These are phyloP conservation scores for Puffinus mauretanicus DNA, from an alignment of 2,113 vertebrate genomes.

Conservation along the genomic window DNA sequence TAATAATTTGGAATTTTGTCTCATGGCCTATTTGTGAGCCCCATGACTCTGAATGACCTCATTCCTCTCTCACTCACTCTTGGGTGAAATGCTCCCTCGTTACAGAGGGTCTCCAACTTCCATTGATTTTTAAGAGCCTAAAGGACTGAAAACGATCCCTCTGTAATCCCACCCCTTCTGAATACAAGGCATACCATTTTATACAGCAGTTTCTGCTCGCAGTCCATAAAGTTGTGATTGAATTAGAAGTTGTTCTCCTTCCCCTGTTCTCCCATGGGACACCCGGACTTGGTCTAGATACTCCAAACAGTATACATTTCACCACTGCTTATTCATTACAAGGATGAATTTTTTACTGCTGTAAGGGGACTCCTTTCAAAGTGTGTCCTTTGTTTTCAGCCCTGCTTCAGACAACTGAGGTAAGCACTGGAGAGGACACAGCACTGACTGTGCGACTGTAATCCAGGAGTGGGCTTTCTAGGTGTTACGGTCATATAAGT, in stretches of 20 bases:
- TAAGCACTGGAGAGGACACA: not conserved
- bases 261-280: not conserved
- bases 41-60: not conserved
- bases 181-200: not conserved
- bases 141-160: not conserved
- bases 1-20: not conserved
- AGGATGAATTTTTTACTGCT: not conserved
- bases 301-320: not conserved
- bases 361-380: not conserved
- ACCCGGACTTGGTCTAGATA: not conserved
- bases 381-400: not conserved
- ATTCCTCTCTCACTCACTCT: not conserved
- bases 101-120: not conserved
- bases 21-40: not conserved
- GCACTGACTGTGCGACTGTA: too few species aligned
- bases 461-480: not conserved
- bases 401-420: not conserved
- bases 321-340: not conserved
- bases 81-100: not conserved
- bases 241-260: not conserved
- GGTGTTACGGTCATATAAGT: not conserved
- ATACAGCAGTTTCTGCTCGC: not conserved
- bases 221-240: not conserved
- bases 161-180: not conserved
- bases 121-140: slow-evolving; percentile 2